Conservation (phyloP, 2,888 invertebrate genomes). For the Cerastis leucographa region DNA sequence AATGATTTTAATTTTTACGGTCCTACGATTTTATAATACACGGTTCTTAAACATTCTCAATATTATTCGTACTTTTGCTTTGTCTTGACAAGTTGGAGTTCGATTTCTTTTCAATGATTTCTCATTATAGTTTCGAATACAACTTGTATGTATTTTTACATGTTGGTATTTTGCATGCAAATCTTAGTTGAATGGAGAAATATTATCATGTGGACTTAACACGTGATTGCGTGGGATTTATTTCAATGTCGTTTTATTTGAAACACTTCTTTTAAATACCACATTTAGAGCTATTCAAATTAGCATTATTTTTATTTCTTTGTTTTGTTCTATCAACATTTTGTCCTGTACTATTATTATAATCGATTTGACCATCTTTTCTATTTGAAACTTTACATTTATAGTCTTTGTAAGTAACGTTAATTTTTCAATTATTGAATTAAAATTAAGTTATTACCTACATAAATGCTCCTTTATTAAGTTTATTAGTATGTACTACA, state of each 20-base stretch:
- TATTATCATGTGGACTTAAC: conserved; percentile 33
- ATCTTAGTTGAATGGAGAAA: conserved; percentile 47
- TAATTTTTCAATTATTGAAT: conserved; percentile 11
- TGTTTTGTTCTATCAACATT: conserved; percentile 10
- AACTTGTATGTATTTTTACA: conserved; percentile 18
- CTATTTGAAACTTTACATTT: background rate
- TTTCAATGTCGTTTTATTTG: conserved; percentile 49
- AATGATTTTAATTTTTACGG: conserved; percentile 15
- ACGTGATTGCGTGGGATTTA: conserved; percentile 47
- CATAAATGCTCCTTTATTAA: conserved; percentile 15
- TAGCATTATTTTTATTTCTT: conserved; percentile 17
- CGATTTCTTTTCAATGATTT: conserved; percentile 22
- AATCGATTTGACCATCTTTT: background rate
- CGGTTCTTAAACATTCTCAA: conserved; percentile 36
- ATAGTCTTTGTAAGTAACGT: conserved; percentile 22
- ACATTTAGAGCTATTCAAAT: conserved; percentile 25
- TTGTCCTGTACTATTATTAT: background rate
- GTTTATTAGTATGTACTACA: conserved; percentile 16
- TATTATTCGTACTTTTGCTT: conserved; percentile 29
- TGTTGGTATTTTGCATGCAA: conserved; percentile 45
- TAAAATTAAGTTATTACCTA: conserved; percentile 30
- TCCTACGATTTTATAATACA: conserved; percentile 30
- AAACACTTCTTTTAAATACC: conserved; percentile 46
- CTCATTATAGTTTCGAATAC: conserved; percentile 34
- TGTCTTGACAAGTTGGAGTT: conserved; percentile 22